Conservation (phyloP, 2,888 invertebrate species). For the Lasioglossum malachurum region DNA sequence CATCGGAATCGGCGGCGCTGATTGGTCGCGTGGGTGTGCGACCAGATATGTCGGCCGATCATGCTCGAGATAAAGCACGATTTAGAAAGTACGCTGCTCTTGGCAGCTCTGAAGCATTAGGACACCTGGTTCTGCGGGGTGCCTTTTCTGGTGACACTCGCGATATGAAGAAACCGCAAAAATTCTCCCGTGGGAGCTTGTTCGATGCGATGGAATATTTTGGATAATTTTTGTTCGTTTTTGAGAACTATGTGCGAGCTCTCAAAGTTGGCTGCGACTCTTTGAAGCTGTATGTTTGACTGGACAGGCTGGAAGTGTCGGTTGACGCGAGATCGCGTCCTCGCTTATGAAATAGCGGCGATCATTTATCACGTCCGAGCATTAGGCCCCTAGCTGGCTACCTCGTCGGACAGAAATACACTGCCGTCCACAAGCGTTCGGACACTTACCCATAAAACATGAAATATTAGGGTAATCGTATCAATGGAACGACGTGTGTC, state of each 20-base stretch:
- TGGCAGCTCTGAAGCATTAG: conserved; percentile 35
- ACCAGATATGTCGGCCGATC: conserved; percentile 61
- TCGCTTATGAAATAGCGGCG: conserved; percentile 31
- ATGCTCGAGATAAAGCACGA: conserved; percentile 51
- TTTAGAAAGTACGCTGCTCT: conserved; percentile 57
- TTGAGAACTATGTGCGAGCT: not conserved
- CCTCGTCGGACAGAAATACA: conserved; percentile 36
- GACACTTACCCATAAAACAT: not conserved
- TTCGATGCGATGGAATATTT: not conserved
- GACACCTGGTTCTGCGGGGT: not conserved
- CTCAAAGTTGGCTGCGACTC: not conserved
- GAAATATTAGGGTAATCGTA: conserved; percentile 5
- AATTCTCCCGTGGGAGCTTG: not conserved
- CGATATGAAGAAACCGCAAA: not conserved
- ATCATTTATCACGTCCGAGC: conserved; percentile 41
- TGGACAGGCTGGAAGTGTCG: not conserved
- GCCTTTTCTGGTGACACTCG: not conserved
- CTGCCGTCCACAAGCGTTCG: not conserved
- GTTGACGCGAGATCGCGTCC: not conserved
- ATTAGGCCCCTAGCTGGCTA: conserved; percentile 25
- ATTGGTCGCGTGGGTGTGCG: conserved; percentile 66
- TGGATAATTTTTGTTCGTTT: not conserved
- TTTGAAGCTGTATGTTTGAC: not conserved
- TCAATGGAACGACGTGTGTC: not conserved
- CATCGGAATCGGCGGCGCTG: conserved; percentile 63